phyloP scores from a whole-genome alignment of 2,113 vertebrate species.

The Pionites leucogaster region DNA sequence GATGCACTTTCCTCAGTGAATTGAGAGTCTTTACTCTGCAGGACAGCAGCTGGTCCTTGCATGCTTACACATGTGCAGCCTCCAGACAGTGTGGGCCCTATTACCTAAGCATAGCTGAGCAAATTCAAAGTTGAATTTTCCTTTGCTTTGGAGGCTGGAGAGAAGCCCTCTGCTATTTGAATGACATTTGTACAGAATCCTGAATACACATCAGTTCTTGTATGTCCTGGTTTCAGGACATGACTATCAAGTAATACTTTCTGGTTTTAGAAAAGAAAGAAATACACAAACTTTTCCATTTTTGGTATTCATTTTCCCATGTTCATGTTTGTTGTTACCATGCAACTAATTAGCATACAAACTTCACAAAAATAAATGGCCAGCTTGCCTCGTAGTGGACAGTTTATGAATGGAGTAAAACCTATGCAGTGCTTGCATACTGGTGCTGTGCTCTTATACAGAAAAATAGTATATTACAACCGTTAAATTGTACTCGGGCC shows the following conservation, averaged over 20 bases:
- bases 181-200: not conserved
- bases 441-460: not conserved
- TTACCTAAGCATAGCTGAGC: not conserved
- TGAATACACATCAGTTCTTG: not conserved
- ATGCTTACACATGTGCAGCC: fast-evolving
- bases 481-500: not conserved
- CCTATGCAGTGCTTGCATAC: not conserved
- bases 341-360: not conserved
- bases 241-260: not conserved
- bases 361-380: not conserved
- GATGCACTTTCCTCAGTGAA: not conserved
- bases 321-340: not conserved
- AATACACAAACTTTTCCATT: not conserved
- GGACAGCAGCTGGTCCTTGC: not conserved
- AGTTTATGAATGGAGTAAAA: not conserved
- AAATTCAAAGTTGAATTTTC: not conserved
- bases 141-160: not conserved
- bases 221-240: not conserved
- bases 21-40: not conserved
- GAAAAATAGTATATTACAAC: not conserved
- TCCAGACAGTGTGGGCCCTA: not conserved
- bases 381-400: not conserved
- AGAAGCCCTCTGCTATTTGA: not conserved
- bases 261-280: not conserved
- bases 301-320: not conserved